Conservation (phyloP, 2,113 vertebrate genomes). For the Chaetops frenatus region DNA sequence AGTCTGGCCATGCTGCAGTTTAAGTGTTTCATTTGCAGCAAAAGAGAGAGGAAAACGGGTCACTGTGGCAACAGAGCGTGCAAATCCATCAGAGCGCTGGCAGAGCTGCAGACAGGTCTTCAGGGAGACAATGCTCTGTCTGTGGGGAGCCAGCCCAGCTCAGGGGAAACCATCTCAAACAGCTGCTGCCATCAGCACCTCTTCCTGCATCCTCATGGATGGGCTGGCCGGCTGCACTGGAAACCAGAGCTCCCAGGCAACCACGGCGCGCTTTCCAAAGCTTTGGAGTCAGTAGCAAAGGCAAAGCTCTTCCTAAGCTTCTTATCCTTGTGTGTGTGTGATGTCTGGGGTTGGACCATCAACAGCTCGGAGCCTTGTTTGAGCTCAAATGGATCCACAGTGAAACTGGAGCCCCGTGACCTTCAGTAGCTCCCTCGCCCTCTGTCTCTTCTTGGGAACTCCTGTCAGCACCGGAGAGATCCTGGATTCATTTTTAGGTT, state of each 20-base stretch:
- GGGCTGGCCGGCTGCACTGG: not conserved
- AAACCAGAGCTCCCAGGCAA: not conserved
- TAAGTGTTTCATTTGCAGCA: not conserved
- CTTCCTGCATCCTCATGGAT: not conserved
- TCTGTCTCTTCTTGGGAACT: not conserved
- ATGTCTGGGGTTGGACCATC: not conserved
- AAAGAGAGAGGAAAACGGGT: not conserved
- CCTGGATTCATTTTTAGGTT: not conserved
- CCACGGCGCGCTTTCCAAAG: not conserved
- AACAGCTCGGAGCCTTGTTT: not conserved
- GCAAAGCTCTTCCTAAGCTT: not conserved
- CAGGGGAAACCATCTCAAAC: not conserved
- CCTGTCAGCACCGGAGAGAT: not conserved
- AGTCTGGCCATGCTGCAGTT: not conserved
- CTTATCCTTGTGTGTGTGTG: not conserved
- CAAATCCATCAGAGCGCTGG: not conserved
- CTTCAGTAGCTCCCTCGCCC: not conserved
- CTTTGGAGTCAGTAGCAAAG: not conserved
- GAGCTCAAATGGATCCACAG: not conserved
- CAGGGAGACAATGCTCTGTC: not conserved
- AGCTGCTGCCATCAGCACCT: not conserved
- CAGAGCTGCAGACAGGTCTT: not conserved
- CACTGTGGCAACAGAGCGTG: not conserved
- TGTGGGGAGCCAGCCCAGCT: not conserved
- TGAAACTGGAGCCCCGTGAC: constrained; percentile 1